Percentiles rank a stretch among this genome's conserved stretches.
These are phyloP conservation scores for Colossoma macropomum DNA, from an alignment of 2,113 vertebrate genomes.

Conservation along the genomic window DNA sequence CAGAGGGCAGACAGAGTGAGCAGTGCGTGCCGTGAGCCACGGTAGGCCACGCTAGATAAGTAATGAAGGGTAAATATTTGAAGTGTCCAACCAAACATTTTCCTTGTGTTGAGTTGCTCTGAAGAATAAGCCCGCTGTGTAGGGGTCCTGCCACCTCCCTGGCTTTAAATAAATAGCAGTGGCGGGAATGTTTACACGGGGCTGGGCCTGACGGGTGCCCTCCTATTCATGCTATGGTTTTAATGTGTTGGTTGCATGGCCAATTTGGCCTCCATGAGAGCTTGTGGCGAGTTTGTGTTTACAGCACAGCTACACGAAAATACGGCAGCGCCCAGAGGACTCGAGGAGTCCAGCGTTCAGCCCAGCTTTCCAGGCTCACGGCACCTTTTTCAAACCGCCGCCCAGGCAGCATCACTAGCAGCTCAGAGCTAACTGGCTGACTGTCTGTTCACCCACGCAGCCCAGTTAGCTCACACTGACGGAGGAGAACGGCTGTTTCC, in stretches of 20 bases:
- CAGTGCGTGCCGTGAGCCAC: background rate
- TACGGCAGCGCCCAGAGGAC: constrained; percentile 13
- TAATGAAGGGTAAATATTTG: constrained; percentile 74
- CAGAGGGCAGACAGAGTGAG: background rate
- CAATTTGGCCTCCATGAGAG: constrained; percentile 74
- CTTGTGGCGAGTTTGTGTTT: constrained; percentile 63
- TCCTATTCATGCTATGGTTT: constrained; percentile 60
- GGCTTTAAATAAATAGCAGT: constrained; percentile 66
- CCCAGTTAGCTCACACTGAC: too few relatives aligned
- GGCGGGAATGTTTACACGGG: constrained; percentile 71
- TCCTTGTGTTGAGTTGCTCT: constrained; percentile 63
- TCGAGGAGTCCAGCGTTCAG: background rate
- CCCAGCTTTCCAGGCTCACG: too few relatives aligned
- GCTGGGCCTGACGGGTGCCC: constrained; percentile 62
- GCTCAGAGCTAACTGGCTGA: too few relatives aligned
- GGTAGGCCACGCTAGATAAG: constrained; percentile 59
- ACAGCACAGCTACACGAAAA: constrained; percentile 68
- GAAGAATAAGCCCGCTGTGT: constrained; percentile 68
- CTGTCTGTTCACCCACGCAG: too few relatives aligned
- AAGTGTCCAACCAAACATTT: constrained; percentile 67
- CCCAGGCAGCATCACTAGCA: too few relatives aligned
- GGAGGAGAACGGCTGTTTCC: too few relatives aligned
- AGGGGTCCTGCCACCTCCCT: constrained; percentile 66
- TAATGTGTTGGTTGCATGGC: constrained; percentile 72
- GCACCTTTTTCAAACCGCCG: background rate